phyloP scores from a whole-genome alignment of 2,113 vertebrate genomes.

The Alectura lathami region DNA sequence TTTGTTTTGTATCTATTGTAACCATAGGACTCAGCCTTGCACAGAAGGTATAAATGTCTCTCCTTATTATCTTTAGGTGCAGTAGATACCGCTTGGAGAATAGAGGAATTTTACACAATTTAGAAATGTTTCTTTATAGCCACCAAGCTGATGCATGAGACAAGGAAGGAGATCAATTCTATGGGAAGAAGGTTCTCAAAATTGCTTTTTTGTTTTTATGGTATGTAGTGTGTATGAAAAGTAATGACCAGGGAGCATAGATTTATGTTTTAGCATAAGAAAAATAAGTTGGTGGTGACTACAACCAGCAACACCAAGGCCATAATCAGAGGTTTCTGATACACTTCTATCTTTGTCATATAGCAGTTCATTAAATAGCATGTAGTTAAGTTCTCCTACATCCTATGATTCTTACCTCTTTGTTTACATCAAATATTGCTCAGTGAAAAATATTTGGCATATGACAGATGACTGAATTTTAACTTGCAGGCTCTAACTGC shows the following conservation, averaged over 20 bases:
- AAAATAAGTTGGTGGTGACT: rapidly evolving
- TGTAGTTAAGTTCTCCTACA: not conserved
- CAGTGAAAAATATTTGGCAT: not conserved
- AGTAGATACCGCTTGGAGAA: not conserved
- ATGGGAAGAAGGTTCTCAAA: not conserved
- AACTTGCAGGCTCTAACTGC: not conserved
- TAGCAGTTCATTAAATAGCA: not conserved
- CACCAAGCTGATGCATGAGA: not conserved
- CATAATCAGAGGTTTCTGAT: not conserved
- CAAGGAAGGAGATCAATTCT: not conserved
- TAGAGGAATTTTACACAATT: not conserved
- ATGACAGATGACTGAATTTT: not conserved
- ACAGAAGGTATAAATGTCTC: not conserved
- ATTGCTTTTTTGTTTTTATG: not conserved
- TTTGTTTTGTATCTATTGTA: not conserved
- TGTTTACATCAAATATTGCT: not conserved
- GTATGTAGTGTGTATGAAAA: not conserved
- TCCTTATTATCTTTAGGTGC: not conserved
- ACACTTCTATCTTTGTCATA: not conserved
- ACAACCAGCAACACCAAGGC: not conserved
- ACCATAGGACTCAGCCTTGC: not conserved
- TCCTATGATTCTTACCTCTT: not conserved
- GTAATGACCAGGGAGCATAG: not conserved
- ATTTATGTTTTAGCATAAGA: not conserved
- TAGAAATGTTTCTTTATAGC: not conserved